phyloP scores from a whole-genome alignment of 2,113 vertebrate species.

The Vanacampus margaritifer region DNA sequence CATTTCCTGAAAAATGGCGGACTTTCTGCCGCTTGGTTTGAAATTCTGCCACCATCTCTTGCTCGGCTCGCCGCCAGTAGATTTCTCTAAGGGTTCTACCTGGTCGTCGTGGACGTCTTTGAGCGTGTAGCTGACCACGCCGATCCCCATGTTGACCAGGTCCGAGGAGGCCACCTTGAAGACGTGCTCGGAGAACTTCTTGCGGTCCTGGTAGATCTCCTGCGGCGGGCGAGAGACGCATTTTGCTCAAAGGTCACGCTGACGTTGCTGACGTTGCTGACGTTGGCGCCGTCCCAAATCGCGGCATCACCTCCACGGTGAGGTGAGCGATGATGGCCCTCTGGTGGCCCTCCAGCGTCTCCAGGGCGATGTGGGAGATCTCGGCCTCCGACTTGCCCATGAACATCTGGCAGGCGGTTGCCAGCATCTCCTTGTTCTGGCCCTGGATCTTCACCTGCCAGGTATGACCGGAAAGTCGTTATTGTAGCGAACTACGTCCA shows the following conservation, averaged over 20 bases:
- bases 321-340: slow-evolving; percentile 96
- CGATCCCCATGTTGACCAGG: slow-evolving; percentile 95
- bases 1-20: no score
- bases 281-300: no score
- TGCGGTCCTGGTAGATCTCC: slow-evolving; percentile 95
- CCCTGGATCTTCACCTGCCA: slow-evolving; percentile 95
- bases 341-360: slow-evolving; percentile 93
- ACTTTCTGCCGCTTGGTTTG: no score
- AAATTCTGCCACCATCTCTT: no score
- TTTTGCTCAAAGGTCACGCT: no score
- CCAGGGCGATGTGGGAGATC: slow-evolving; percentile 86
- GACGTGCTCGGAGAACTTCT: slow-evolving; percentile 95
- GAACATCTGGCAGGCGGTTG: slow-evolving; percentile 94
- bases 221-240: slow-evolving; percentile 32
- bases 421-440: slow-evolving; percentile 96
- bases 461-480: not conserved
- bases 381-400: slow-evolving; percentile 88
- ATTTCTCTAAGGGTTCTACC: slow-evolving; percentile 59
- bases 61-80: no score
- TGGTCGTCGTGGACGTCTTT: slow-evolving; percentile 94
- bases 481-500: no score
- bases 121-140: slow-evolving; percentile 91
- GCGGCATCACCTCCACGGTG: slow-evolving; percentile 93
- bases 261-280: no score
- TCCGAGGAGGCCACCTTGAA: slow-evolving; percentile 94